These are phyloP conservation scores for Oreocharis arfaki DNA, from an alignment of 2,113 vertebrate genomes.

Conservation along the genomic window DNA sequence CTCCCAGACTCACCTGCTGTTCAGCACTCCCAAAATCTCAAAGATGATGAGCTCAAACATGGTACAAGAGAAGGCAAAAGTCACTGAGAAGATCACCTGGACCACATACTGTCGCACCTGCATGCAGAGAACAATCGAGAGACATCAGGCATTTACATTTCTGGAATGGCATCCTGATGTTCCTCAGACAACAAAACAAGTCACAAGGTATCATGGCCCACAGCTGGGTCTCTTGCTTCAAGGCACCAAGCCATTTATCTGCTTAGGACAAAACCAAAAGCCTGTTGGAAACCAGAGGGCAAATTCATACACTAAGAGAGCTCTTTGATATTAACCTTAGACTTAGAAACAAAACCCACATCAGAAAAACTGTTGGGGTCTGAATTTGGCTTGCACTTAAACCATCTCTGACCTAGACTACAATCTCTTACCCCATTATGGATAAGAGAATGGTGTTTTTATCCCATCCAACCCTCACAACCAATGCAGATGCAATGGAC, in stretches of 20 bases:
- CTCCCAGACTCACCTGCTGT: constrained; percentile 81
- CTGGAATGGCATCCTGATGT: neutral
- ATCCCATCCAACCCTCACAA: neutral
- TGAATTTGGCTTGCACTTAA: neutral
- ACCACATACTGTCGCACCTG: constrained; percentile 95
- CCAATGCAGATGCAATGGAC: neutral
- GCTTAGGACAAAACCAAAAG: neutral
- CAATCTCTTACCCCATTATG: accelerated
- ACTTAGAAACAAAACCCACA: neutral
- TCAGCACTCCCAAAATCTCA: constrained; percentile 94
- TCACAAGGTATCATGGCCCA: neutral
- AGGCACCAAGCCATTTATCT: neutral
- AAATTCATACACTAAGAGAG: neutral
- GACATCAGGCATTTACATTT: neutral
- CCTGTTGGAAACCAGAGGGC: neutral
- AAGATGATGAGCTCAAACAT: constrained; percentile 99
- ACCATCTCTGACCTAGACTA: neutral
- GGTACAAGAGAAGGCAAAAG: constrained; percentile 98
- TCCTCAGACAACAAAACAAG: neutral
- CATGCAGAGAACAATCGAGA: neutral
- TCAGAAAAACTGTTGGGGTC: neutral
- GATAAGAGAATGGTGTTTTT: neutral
- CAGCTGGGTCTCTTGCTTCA: neutral
- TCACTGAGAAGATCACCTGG: constrained; percentile 96
- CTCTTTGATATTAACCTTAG: neutral